Base-by-base conservation (phyloP, 1,140 invertebrate species). In the Ladona fulva region DNA sequence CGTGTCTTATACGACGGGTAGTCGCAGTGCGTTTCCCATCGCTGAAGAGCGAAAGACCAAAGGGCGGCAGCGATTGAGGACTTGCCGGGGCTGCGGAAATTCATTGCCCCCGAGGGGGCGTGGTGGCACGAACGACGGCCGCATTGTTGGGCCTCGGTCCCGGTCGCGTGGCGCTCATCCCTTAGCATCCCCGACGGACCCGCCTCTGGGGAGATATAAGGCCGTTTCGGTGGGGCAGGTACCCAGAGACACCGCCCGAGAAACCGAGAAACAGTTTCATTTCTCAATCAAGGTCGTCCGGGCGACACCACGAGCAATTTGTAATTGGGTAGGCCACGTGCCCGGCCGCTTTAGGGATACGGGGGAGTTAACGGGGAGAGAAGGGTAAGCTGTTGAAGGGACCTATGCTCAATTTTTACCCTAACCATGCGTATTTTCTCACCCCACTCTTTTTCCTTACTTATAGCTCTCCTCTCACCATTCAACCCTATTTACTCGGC, bases 201-300 rank as follows among this genome's bases (percentile, higher is more conserved):
- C 52, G 52, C n/a, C 52, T 12, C 52, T 12, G 52, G 52, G 12
- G 52, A 66, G n/a, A 16, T 10, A 11, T 52, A 52, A 10, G 52
- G 12, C 52, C 52, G 52, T 66, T 22, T 19, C 12, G 52, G 52
- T 6, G 44, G 52, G 52, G n/a, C 52, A 22, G 52, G n/a, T 66
- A 22, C n/a, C n/a, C n/a, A n/a, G n/a, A n/a, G n/a, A n/a, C 52
- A 66, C 52, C n/a, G 29, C 1, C n/a, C 14, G n/a, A 12, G 12
- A 66, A 66, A 66, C 52, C 52, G 52, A 66, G 52, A 66, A 66
- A 66, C 52, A 66, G 52, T 66, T 66, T 66, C 52, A 66, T 66
- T 66, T 66, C 52, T 66, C 52, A 66, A 66, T 66, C 52, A 66
- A 66, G 52, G 3, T 66, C 52, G 52, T 66, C 52, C 52, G 52